Evolutionary conservation across 2,113 vertebrate species (phyloP).

Genomic region (Chaenogobius annularis): DNA sequence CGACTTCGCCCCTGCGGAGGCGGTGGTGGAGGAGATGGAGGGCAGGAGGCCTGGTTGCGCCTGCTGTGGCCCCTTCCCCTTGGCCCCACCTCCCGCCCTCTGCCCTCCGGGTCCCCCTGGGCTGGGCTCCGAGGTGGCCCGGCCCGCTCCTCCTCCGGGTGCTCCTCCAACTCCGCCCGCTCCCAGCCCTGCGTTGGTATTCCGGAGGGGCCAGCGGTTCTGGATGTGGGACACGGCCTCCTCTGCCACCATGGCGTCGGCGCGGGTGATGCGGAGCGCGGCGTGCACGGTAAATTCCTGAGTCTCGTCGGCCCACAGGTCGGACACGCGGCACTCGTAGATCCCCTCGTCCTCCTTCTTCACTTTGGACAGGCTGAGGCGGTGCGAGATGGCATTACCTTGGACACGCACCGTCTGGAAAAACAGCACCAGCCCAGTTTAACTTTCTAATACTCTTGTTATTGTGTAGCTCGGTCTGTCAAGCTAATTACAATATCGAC

Average conservation of each 20-base stretch:
- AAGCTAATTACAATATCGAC: too few relatives aligned
- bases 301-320: conserved; percentile 88
- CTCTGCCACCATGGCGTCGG: conserved; percentile 87
- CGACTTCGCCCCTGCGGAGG: conserved; percentile 71
- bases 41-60: conserved; percentile 59
- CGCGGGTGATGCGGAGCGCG: conserved; percentile 79
- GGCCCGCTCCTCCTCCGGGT: conserved; percentile 15
- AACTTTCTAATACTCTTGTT: background rate
- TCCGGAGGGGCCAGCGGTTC: conserved; percentile 82
- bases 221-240: conserved; percentile 93
- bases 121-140: conserved; percentile 73
- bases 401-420: conserved; percentile 91
- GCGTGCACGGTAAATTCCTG: conserved; percentile 89
- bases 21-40: conserved; percentile 59
- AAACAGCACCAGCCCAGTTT: background rate
- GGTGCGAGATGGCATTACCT: conserved; percentile 93
- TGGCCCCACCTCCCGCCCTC: conserved; percentile 32
- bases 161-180: conserved; percentile 21
- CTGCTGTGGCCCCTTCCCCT: conserved; percentile 66
- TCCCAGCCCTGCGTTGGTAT: conserved; percentile 63
- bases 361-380: conserved; percentile 88
- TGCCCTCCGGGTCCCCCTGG: conserved; percentile 31
- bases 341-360: conserved; percentile 88
- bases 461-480: too few relatives aligned
- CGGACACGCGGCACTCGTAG: conserved; percentile 92